Conservation (phyloP, 2,888 invertebrate genomes). For the Eubasilissa splendida region DNA sequence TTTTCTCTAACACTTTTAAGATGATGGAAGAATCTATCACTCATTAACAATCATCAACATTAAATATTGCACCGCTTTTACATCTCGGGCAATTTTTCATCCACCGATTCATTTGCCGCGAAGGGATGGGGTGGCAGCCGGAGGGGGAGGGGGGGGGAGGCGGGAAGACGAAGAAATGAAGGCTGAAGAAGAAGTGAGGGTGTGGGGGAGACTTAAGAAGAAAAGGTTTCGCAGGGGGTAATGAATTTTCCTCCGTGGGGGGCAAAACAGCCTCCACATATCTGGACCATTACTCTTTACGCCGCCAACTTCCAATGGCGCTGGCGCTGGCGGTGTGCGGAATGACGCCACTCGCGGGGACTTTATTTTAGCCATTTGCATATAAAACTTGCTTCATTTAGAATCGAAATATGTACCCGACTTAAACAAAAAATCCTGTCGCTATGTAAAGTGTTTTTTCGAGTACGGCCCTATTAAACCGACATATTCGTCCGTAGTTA, state of each 20-base stretch:
- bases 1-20: too few relatives aligned
- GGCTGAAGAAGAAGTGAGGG: slow-evolving; percentile 32
- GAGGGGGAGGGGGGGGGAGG: neutral
- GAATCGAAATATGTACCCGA: slow-evolving; percentile 25
- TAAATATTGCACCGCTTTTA: too few relatives aligned
- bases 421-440: neutral
- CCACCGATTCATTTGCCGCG: slow-evolving; percentile 11
- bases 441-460: slow-evolving; percentile 8
- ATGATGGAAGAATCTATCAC: too few relatives aligned
- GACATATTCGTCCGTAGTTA: neutral
- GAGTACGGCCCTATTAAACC: neutral
- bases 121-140: neutral
- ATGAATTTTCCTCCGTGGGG: slow-evolving; percentile 57
- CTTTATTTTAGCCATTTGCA: slow-evolving; percentile 52
- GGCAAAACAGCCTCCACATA: slow-evolving; percentile 46
- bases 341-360: slow-evolving; percentile 44
- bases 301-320: slow-evolving; percentile 47
- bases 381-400: slow-evolving; percentile 47
- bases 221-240: slow-evolving; percentile 56
- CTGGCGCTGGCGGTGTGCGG: slow-evolving; percentile 42
- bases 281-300: slow-evolving; percentile 55
- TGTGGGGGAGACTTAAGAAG: slow-evolving; percentile 42
- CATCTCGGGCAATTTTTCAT: neutral
- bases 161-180: slow-evolving; percentile 34
- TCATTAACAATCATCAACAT: too few relatives aligned